phyloP scores from a whole-genome alignment of 2,888 invertebrate species.

The Mythimna lalbum region DNA sequence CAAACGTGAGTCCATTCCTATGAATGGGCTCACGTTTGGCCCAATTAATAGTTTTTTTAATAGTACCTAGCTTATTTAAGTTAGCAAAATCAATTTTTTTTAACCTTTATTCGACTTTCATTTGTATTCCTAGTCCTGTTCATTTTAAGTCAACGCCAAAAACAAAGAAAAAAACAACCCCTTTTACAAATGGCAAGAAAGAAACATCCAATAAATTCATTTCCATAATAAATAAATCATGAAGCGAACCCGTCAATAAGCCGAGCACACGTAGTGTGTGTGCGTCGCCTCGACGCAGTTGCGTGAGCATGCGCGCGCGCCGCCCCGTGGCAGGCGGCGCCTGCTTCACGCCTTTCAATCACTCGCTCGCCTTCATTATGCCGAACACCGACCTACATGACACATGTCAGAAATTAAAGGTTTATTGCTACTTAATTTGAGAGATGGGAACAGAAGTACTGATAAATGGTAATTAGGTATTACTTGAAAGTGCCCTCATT shows the following conservation, averaged over 20 bases:
- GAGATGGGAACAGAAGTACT: background rate
- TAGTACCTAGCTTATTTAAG: no score
- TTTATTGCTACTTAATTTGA: slow-evolving; percentile 5
- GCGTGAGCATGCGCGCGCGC: slow-evolving; percentile 70
- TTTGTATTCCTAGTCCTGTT: background rate
- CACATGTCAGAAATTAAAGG: slow-evolving; percentile 25
- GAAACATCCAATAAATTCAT: background rate
- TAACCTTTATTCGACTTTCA: background rate
- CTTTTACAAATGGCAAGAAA: background rate
- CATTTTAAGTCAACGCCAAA: background rate
- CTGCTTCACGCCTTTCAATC: slow-evolving; percentile 68
- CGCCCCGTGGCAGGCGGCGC: slow-evolving; percentile 72
- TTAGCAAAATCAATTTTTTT: no score
- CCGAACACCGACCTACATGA: slow-evolving; percentile 22
- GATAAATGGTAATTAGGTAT: no score
- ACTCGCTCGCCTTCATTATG: slow-evolving; percentile 57
- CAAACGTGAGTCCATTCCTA: no score
- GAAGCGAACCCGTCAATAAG: slow-evolving; percentile 38
- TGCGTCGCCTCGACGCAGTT: slow-evolving; percentile 51
- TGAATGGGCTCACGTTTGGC: no score
- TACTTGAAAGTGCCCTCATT: no score
- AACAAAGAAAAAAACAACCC: background rate
- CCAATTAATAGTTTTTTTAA: no score
- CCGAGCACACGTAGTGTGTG: slow-evolving; percentile 21
- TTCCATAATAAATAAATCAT: slow-evolving; percentile 44